Conservation (phyloP, 2,113 vertebrate species). For the Phyllostomus discolor region DNA sequence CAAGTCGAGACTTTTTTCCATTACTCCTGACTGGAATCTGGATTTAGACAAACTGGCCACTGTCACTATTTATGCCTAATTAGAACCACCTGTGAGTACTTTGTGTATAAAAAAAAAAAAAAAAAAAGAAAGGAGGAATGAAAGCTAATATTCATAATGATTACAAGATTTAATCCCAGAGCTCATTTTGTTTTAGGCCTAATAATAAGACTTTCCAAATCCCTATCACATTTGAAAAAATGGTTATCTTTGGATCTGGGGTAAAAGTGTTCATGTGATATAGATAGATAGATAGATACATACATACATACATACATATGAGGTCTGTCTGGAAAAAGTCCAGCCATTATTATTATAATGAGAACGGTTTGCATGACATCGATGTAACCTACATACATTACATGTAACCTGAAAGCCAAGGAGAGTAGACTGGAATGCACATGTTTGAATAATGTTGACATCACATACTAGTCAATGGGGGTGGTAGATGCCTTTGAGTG, state of each 20-base stretch:
- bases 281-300: not conserved
- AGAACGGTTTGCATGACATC: too few species aligned
- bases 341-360: too few species aligned
- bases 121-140: not conserved
- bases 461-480: too few species aligned
- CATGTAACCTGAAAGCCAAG: too few species aligned
- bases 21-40: conserved; percentile 49
- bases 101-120: not conserved
- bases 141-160: conserved; percentile 18
- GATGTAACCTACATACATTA: too few species aligned
- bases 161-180: conserved; percentile 25
- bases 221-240: not conserved
- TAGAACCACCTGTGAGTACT: conserved; percentile 68
- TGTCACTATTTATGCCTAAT: conserved; percentile 66
- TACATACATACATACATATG: too few species aligned
- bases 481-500: too few species aligned
- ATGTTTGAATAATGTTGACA: too few species aligned
- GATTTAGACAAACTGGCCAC: conserved; percentile 67
- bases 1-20: conserved; percentile 49
- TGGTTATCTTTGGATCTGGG: not conserved
- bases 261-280: not conserved
- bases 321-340: too few species aligned
- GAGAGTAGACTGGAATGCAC: too few species aligned
- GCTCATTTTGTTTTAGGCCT: not conserved
- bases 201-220: conserved; percentile 23